Evolutionary conservation across 2,113 vertebrate genomes (phyloP).

Genomic region (Romanogobio albipinnatus): DNA sequence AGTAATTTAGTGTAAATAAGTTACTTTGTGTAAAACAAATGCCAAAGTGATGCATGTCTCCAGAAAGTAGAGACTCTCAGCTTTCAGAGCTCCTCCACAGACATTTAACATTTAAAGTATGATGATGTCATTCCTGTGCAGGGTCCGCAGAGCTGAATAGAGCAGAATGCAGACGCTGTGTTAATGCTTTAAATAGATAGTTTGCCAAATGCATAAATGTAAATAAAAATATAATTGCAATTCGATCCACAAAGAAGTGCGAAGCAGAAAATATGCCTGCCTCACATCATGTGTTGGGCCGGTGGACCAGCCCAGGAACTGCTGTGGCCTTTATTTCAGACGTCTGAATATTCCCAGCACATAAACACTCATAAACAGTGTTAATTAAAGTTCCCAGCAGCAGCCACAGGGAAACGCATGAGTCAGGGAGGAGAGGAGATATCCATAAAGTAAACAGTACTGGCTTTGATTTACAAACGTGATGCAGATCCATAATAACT

Average conservation of each 20-base stretch:
- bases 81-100: too few relatives aligned
- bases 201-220: background rate
- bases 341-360: background rate
- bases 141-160: background rate
- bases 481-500: constrained; percentile 39
- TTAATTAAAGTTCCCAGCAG: constrained; percentile 24
- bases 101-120: too few relatives aligned
- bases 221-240: background rate
- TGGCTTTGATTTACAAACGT: constrained; percentile 30
- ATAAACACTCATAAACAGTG: constrained; percentile 8
- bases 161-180: background rate
- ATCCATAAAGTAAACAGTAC: constrained; percentile 6
- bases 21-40: too few relatives aligned
- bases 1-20: too few relatives aligned
- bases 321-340: background rate
- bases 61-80: too few relatives aligned
- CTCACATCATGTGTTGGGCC: too few relatives aligned
- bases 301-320: background rate
- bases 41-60: too few relatives aligned
- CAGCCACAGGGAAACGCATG: constrained; percentile 3
- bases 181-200: background rate
- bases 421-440: background rate
- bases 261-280: background rate
- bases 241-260: background rate
- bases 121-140: too few relatives aligned